Evolutionary conservation across 2,888 invertebrate species (phyloP).

Genomic region (Diplolepis rosae): DNA sequence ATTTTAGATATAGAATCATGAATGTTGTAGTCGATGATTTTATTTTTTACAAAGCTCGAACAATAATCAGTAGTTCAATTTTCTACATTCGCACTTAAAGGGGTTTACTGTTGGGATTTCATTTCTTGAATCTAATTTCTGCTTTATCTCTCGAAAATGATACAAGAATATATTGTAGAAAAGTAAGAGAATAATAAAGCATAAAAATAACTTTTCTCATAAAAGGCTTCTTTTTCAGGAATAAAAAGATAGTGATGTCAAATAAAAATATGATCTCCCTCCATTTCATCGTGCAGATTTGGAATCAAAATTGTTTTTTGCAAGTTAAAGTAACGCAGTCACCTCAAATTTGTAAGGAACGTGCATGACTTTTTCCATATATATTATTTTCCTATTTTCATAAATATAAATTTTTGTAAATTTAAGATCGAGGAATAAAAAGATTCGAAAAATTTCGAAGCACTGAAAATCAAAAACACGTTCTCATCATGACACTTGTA

Average conservation of each 20-base stretch:
- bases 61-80: not conserved
- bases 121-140: too few relatives aligned
- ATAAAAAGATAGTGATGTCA: not conserved
- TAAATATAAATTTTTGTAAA: too few relatives aligned
- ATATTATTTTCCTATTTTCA: too few relatives aligned
- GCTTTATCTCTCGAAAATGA: not conserved
- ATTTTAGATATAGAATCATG: not conserved
- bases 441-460: too few relatives aligned
- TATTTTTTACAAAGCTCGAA: constrained; percentile 10
- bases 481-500: too few relatives aligned
- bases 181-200: not conserved
- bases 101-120: too few relatives aligned
- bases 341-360: too few relatives aligned
- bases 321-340: too few relatives aligned
- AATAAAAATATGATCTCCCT: not conserved
- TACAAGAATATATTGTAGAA: not conserved
- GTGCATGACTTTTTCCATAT: too few relatives aligned
- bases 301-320: not conserved
- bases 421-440: too few relatives aligned
- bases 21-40: constrained; percentile 9
- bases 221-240: not conserved
- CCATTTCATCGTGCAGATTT: not conserved
- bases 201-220: not conserved
- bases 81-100: not conserved
- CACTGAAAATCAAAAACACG: too few relatives aligned